Evolutionary conservation across 1,140 invertebrate genomes (phyloP).

Genomic region (Homalodisca vitripennis): DNA sequence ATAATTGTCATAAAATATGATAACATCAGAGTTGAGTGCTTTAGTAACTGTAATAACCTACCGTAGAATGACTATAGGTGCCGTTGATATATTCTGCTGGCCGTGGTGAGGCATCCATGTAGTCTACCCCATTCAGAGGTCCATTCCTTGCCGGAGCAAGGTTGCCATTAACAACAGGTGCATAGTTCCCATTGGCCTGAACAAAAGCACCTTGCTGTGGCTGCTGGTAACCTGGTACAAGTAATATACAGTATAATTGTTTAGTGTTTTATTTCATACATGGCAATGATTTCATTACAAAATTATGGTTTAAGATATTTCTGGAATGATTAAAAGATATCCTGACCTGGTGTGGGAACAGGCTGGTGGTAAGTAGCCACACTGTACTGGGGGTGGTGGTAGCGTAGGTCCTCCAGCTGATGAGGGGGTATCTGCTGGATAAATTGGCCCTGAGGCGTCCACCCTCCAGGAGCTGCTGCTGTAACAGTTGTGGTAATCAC

Average conservation of each 20-base stretch:
- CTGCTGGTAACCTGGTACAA: constrained; percentile 37
- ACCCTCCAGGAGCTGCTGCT: constrained; percentile 33
- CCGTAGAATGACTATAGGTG: constrained; percentile 36
- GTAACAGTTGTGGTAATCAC: neutral
- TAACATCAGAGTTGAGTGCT: neutral
- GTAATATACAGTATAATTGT: too few species aligned
- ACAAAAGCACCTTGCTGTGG: constrained; percentile 36
- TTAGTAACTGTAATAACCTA: neutral
- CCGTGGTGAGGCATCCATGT: constrained; percentile 38
- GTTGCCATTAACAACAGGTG: constrained; percentile 34
- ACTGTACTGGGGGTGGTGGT: constrained; percentile 40
- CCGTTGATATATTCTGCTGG: constrained; percentile 40
- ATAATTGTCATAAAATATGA: neutral
- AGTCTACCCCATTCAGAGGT: constrained; percentile 35
- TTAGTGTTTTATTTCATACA: too few species aligned
- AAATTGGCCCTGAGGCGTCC: constrained; percentile 42
- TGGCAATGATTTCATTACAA: too few species aligned
- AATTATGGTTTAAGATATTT: too few species aligned
- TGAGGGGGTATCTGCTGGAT: constrained; percentile 42
- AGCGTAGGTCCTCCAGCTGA: constrained; percentile 41
- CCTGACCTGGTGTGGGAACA: constrained; percentile 39
- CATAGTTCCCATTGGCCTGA: constrained; percentile 39
- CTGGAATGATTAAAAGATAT: too few species aligned
- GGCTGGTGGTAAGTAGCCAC: constrained; percentile 34
- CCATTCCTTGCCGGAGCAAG: constrained; percentile 29